Evolutionary conservation across 2,888 invertebrate species (phyloP), one percentile per base, ranked within the genome.

Genomic region (Oligia strigilis): DNA sequence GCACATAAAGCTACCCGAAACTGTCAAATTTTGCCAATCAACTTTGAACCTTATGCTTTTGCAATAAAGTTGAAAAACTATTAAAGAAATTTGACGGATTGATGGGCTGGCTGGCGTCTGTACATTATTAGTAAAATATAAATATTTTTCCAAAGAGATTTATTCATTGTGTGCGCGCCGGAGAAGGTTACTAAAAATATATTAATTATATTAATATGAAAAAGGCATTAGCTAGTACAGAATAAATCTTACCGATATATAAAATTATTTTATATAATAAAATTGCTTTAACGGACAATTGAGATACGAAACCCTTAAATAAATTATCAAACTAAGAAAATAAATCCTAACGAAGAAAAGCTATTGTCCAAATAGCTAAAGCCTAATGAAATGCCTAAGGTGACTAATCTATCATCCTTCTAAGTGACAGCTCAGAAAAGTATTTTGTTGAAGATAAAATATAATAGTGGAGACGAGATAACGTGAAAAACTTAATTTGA

Each of bases 361-460:
- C 79, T 43, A 52, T 65, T 72, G 75, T 77, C 58, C 66, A 58
- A 87, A 75, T 64, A 71, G 43, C 70, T 71, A 14, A 36, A 70
- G 75, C 17, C 55, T 65, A 49, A 73, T n/a, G 23, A 77, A 75
- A 77, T 43, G 69, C 49, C 78, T 71, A 75, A 79, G 86, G 76
- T 71, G 72, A 62, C 70, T 76, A 75, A 86, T 86, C 75, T 74
- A 79, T 88, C 88, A 86, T 88, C 52, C 79, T 69, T 77, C 64
- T 82, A 71, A 88, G 75, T 79, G 86, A 82, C 86, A 82, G 70
- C 58, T 75, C 62, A 64, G 70, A 88, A 78, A 87, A 87, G 76
- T 78, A 78, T 82, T 86, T 88, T 82, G 60, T 77, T 76, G 67
- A 73, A 79, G 72, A 75, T 75, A 74, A 75, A 82, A 82, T 67